A percentile compares a stretch with the other conserved stretches of the same genome.
Conservation (phyloP, 2,113 vertebrate species). For the Lamprotornis superbus region DNA sequence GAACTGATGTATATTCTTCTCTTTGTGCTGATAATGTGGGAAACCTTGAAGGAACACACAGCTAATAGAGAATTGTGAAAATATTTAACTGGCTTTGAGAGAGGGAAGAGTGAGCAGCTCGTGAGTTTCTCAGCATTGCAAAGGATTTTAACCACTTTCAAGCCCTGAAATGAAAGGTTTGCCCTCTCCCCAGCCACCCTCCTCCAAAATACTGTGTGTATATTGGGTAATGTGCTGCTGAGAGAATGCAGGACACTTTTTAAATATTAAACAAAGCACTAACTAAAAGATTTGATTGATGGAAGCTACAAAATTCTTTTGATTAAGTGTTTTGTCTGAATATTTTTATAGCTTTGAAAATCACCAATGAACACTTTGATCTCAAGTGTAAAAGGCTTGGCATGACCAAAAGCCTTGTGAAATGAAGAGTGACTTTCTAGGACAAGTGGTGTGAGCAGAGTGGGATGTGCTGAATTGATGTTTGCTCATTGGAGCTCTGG, state of each 20-base stretch:
- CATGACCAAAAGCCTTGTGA: not conserved
- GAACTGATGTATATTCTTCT: conserved; percentile 37
- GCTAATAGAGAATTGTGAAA: not conserved
- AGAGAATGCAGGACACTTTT: not conserved
- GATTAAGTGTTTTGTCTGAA: not conserved
- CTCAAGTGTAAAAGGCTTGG: not conserved
- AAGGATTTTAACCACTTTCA: not conserved
- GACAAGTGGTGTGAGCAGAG: not conserved
- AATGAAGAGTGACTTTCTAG: not conserved
- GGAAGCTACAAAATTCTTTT: not conserved
- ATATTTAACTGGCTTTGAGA: not conserved
- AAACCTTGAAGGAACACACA: not conserved
- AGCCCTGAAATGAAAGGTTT: not conserved
- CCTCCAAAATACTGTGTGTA: not conserved
- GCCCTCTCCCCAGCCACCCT: not conserved
- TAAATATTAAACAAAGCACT: not conserved
- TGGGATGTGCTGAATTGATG: not conserved
- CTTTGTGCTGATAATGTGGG: not conserved
- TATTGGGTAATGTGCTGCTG: not conserved
- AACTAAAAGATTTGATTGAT: not conserved
- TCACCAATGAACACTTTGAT: not conserved
- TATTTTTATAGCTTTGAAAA: not conserved
- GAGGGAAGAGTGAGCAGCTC: not conserved
- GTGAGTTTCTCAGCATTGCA: not conserved
- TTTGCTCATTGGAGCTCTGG: not conserved